Evolutionary conservation across 2,113 vertebrate genomes (phyloP), one percentile per base, ranked within the genome.

Genomic region (Dromiciops gliroides): DNA sequence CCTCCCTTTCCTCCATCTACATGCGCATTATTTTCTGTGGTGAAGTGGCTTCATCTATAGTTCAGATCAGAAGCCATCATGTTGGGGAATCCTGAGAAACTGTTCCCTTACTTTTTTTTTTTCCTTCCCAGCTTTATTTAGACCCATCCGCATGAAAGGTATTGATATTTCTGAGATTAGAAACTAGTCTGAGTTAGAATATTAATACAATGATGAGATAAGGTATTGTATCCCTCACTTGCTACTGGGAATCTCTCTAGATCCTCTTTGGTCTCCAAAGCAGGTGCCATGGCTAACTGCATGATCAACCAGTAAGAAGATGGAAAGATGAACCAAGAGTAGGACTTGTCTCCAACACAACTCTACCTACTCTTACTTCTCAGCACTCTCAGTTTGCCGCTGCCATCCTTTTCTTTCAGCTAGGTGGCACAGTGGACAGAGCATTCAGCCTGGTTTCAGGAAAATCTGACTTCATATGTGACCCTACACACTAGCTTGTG

Each of bases 41-140:
- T 89, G 53, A 89, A 75, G 48, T 60, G 50, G n/a, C 92, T 95
- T 92, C n/a, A 92, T 92, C 94, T 48, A 0, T 75, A 5, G 91
- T 89, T 7, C 8, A 90, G 67, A 48, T 89, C 53, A 53, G 97
- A 96, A 52, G 91, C 25, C 10, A 75, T 92, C 48, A 48, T 37
- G 12, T 96, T 95, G 31, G n/a, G 6, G 28, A 53, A 16, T 48
- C 53, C 48, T 37, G 16, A 28, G 28, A 83, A 93, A 89, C 19
- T 25, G 44, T 88, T 50, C 50, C 48, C 16, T 47, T 75, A n/a
- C 37, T 16, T 75, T 83, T 24, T 83, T 24, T 93, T 92, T 53
- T 89, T 75, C 47, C 94, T 60, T 47, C 48, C 53, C 88, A 95
- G 53, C 56, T 52, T 47, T 3, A 3, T 90, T 94, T 89, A 88